These are phyloP conservation scores for Macaca mulatta DNA, from an alignment of 2,113 vertebrate species.

Conservation along the genomic window DNA sequence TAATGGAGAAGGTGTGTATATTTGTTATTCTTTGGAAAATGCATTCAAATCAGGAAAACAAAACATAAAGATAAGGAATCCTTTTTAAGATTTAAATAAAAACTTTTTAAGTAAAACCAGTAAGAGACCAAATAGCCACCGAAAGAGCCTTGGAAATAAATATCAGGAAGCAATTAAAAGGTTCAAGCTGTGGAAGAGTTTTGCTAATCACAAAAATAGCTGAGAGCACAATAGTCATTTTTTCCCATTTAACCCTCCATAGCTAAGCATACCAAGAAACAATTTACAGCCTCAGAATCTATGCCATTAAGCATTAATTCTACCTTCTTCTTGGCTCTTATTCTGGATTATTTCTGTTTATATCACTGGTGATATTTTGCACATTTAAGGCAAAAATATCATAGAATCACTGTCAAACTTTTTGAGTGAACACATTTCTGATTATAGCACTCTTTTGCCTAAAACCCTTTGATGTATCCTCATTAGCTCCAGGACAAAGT, in stretches of 20 bases:
- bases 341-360: background rate
- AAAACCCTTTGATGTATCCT: background rate
- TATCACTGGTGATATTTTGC: background rate
- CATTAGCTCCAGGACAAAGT: background rate
- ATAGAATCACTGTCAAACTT: background rate
- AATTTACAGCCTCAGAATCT: background rate
- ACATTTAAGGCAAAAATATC: background rate
- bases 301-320: background rate
- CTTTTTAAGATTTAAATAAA: constrained; percentile 40
- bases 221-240: background rate
- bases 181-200: background rate
- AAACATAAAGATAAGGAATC: constrained; percentile 16
- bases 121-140: background rate
- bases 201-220: constrained; percentile 11
- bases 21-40: constrained; percentile 48
- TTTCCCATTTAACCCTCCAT: background rate
- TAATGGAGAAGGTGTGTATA: background rate
- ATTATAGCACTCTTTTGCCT: background rate
- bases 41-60: constrained; percentile 22
- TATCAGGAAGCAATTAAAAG: constrained; percentile 1
- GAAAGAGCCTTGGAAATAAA: constrained; percentile 24
- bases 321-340: background rate
- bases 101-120: constrained; percentile 1
- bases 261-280: background rate
- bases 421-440: background rate